Evolutionary conservation across 1,140 invertebrate genomes (phyloP).

Genomic region (Aphidius gifuensis): DNA sequence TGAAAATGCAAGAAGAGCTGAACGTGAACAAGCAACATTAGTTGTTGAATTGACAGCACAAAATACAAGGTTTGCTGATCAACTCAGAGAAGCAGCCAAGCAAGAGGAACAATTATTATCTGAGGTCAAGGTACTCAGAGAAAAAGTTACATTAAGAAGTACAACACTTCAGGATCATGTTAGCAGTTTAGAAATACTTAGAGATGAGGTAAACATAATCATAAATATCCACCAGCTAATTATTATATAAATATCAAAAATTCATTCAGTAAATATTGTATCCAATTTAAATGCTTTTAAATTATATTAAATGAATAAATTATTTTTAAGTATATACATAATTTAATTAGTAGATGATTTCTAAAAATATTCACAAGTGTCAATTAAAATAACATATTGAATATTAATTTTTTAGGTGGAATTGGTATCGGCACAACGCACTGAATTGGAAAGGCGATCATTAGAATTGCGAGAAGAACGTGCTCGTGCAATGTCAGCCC

Average conservation of each 20-base stretch:
- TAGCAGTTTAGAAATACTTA: slow-evolving; percentile 80
- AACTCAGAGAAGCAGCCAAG: slow-evolving; percentile 79
- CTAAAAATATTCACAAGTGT: no score
- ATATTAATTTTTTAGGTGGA: slow-evolving; percentile 60
- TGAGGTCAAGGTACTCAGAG: slow-evolving; percentile 77
- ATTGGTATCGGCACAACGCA: slow-evolving; percentile 77
- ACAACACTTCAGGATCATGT: slow-evolving; percentile 76
- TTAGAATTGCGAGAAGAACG: slow-evolving; percentile 72
- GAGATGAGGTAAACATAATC: slow-evolving; percentile 68
- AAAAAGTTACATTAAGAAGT: slow-evolving; percentile 79
- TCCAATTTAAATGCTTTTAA: not conserved
- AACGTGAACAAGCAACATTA: slow-evolving; percentile 70
- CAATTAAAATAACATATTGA: not conserved
- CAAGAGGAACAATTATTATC: slow-evolving; percentile 76
- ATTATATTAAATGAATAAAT: not conserved
- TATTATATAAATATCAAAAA: no score
- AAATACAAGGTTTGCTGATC: slow-evolving; percentile 82
- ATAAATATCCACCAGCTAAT: no score
- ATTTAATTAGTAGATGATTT: no score
- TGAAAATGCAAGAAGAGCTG: slow-evolving; percentile 71
- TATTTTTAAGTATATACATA: not conserved
- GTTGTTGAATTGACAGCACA: slow-evolving; percentile 86
- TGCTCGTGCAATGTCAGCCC: slow-evolving; percentile 69
- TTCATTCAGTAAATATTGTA: not conserved
- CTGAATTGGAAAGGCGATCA: slow-evolving; percentile 78